Base-by-base conservation (phyloP, 1,140 invertebrate genomes). In the Sycobia sp. region DNA sequence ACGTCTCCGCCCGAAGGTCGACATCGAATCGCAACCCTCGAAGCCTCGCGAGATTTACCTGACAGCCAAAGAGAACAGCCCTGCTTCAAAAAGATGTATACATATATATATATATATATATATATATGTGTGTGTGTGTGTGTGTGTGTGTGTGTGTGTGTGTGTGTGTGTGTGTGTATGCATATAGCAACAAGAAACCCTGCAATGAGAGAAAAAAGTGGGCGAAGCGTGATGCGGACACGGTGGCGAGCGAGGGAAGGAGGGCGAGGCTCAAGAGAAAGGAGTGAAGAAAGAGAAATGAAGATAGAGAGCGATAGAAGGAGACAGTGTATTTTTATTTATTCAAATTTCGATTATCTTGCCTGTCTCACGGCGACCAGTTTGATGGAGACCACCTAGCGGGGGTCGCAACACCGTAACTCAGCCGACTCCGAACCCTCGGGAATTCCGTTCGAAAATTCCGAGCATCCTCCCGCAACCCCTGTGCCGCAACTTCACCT, bases 321-420 rank as follows among this genome's bases (percentile, higher is more conserved):
- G 47, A 18, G 49, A 32, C 43, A 4, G 43, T 18, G 13, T 70
- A 63, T 69, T 74, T 73, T 74, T 75, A 74, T 74, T 77, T 75
- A 74, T 77, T 75, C 71, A 72, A 70, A 71, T 67, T 76, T 77
- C 71, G 73, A 76, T 77, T 76, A 77, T 76, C 73, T 71, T 70
- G 68, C 60, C 65, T 58, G 72, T 71, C 69, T 69, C 65, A 54
- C 60, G 67, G 69, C 70, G 68, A 69, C 67, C 68, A 60, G 69
- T 69, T 72, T 73, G 70, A 73, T 69, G 69, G 67, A 71, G 72
- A 74, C 73, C 71, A 72, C 72, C 74, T 74, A 71, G 71, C 51
- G 61, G 69, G 68, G 71, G 70, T 72, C 72, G 70, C 32, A n/a
- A 27, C 66, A 63, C 61, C 70, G 70, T 73, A 72, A 72, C 71